A percentile compares a stretch with the other conserved stretches of the same genome.
Conservation (phyloP, 2,113 vertebrate genomes). For the Daubentonia madagascariensis region DNA sequence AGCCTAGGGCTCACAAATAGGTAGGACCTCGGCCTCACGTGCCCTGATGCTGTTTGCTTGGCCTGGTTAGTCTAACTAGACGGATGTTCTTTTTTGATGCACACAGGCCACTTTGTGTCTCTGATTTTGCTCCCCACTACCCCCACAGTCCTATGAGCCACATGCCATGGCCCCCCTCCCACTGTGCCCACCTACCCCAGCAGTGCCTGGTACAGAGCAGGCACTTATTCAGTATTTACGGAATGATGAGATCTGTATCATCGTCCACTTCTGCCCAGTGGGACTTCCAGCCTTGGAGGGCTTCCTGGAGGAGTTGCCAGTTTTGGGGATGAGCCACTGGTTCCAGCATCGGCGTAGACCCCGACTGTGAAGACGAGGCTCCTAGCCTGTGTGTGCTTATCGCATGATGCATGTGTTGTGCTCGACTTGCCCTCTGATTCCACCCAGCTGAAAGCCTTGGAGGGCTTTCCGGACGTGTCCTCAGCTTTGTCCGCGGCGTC, state of each 20-base stretch:
- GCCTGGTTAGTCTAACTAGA: neutral
- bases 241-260: neutral
- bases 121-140: neutral
- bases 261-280: neutral
- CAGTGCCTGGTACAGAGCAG: neutral
- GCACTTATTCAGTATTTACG: neutral
- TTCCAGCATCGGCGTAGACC: neutral
- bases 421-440: neutral
- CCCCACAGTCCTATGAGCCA: no score
- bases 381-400: slow-evolving; percentile 60
- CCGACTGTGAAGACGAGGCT: slow-evolving; percentile 36
- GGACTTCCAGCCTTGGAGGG: slow-evolving; percentile 13
- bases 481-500: slow-evolving; percentile 62
- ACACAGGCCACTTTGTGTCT: neutral
- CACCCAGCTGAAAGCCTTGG: slow-evolving; percentile 17
- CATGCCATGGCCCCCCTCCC: neutral
- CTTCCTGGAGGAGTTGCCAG: slow-evolving; percentile 39
- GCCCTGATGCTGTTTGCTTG: neutral
- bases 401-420: slow-evolving; percentile 56
- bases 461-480: slow-evolving; percentile 35
- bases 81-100: neutral
- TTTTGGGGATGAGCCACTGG: neutral
- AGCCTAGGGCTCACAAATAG: neutral
- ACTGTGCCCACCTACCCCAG: neutral
- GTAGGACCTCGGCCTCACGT: neutral